These are phyloP conservation scores for Allolobophora icterica DNA, from an alignment of 2,888 invertebrate species.

Conservation along the genomic window DNA sequence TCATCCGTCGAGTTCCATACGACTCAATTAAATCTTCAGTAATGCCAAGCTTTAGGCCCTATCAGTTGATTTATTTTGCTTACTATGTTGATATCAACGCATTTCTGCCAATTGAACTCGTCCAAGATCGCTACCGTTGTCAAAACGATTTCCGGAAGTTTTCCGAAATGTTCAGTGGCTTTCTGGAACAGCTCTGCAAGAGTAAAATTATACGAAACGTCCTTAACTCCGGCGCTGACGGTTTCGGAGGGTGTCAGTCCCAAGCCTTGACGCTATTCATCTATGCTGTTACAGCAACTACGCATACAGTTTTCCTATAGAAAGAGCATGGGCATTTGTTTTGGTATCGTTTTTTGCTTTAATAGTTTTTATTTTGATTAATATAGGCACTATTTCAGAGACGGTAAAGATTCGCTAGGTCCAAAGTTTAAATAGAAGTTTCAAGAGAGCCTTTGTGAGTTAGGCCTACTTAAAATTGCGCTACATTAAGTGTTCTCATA, in stretches of 20 bases:
- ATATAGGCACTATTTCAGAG: not conserved
- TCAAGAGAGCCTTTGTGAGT: too few relatives aligned
- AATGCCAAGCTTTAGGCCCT: too few relatives aligned
- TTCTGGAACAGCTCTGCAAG: constrained; percentile 14
- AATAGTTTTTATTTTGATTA: not conserved
- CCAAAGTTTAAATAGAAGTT: too few relatives aligned
- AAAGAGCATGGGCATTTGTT: not conserved
- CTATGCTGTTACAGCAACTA: too few relatives aligned
- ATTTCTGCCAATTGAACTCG: constrained; percentile 19
- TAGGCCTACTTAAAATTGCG: too few relatives aligned
- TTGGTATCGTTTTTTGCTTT: not conserved
- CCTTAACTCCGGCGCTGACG: not conserved
- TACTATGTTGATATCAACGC: constrained; percentile 13
- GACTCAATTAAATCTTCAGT: not conserved
- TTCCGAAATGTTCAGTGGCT: not conserved
- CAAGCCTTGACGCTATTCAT: too few relatives aligned
- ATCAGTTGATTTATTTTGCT: not conserved
- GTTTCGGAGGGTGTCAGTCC: too few relatives aligned
- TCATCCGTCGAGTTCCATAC: too few relatives aligned
- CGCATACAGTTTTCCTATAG: too few relatives aligned
- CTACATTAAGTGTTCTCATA: too few relatives aligned
- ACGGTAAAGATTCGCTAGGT: not conserved
- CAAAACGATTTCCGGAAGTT: constrained; percentile 12
- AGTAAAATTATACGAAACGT: not conserved
- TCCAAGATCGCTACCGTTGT: constrained; percentile 12